Conservation (phyloP, 2,113 vertebrate genomes). For the Cavia aperea region DNA sequence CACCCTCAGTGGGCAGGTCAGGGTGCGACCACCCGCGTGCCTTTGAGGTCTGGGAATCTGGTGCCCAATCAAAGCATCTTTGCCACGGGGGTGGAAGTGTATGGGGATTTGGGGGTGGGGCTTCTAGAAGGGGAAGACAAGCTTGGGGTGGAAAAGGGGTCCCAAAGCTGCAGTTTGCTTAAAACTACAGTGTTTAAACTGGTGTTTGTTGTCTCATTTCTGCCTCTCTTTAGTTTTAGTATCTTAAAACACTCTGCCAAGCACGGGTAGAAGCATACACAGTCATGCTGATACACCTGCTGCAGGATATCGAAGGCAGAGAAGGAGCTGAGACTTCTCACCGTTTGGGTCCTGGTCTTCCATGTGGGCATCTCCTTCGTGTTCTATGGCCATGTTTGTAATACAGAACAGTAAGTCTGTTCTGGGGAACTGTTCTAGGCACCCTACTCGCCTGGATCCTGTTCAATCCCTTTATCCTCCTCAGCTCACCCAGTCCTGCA, state of each 20-base stretch:
- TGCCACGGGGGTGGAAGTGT: background rate
- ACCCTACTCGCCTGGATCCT: accelerated
- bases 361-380: background rate
- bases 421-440: background rate
- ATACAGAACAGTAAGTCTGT: background rate
- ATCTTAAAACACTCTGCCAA: background rate
- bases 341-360: background rate
- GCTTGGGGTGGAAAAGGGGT: background rate
- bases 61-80: too few relatives aligned
- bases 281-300: background rate
- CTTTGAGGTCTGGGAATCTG: background rate
- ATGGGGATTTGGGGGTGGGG: background rate
- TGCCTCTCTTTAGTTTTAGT: background rate
- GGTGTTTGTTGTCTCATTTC: background rate
- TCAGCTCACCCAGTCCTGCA: background rate
- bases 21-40: background rate
- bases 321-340: accelerated
- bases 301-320: background rate
- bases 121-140: background rate
- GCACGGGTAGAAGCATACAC: too few relatives aligned
- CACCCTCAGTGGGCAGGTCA: background rate
- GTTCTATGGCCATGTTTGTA: background rate
- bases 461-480: background rate
- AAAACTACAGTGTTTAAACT: background rate
- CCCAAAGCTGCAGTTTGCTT: background rate